Base-by-base conservation (phyloP, 2,113 vertebrate species). In the Alethe castanea region DNA sequence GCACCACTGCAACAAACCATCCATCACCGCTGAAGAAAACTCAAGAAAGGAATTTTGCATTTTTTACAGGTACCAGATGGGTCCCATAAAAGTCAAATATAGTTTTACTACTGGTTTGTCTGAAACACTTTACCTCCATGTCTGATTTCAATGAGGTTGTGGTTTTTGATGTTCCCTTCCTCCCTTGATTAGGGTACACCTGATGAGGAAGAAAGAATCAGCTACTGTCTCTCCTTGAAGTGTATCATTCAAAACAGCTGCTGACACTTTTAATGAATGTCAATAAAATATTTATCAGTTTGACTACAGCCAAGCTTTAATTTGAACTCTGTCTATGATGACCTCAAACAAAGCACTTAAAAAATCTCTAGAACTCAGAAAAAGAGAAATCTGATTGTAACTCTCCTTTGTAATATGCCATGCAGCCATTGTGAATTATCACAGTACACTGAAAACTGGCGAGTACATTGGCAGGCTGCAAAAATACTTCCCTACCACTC, bases 201-300 rank as follows among this genome's bases (percentile, higher is more conserved):
- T 52, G 70, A 83, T 50, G 60, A 69, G 48, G 62, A 78, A 71
- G 52, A 89, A 96, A 87, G 71, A n/a, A 91, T 42, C 52, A 88
- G 45, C 86, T 74, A 77, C 85, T 79, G 19, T 69, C 91, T 90
- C 61, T 86, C 52, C 64, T 73, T 87, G 48, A 85, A 95, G 59
- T 81, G 42, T 36, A 64, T 66, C 19, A 79, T 81, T 42, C 42
- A 74, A 95, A 95, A 53, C 80, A 96, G 78, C 40, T 73, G 73
- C 56, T 89, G 76, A 91, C 35, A 77, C 50, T 69, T 88, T 71
- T 69, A 94, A 94, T 90, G 36, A 94, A 80, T n/a, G 14, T 36
- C 57, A 96, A 69, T 53, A 82, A 87, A 94, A 87, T 86, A 81
- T 87, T 95, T 92, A 85, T 90, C 25, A 65, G 45, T 86, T n/a